Base-by-base conservation (phyloP, 2,113 vertebrate genomes). In the Opisthocomus hoazin region DNA sequence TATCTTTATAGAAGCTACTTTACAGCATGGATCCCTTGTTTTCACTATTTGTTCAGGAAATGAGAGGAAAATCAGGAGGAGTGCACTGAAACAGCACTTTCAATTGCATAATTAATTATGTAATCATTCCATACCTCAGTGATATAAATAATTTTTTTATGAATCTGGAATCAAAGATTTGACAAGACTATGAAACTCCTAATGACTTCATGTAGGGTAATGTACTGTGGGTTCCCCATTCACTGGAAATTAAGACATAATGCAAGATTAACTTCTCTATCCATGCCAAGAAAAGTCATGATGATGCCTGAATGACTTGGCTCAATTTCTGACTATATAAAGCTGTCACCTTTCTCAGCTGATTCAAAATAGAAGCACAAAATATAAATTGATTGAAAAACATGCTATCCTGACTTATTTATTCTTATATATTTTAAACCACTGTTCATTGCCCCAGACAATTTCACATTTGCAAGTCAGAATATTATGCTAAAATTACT, bases 1-100 rank as follows among this genome's bases (percentile, higher is more conserved):
- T 90, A 87, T 92, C 94, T 90, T 94, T 93, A 92, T 66, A 97
- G 82, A 93, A 56, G 75, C 45, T 92, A 29, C 90, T 95, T 94
- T 96, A 94, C 15, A 82, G 41, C 91, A 63, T 6, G 36, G 64
- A 94, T 94, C 21, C n/a, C 39, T 94, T 70, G 39, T 57, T 84
- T 87, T 82, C 56, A 51, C 69, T 75, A n/a, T 91, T 76, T 93
- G 89, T 85, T 91, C 56, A 48, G 66, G 74, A 94, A 79, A 66
- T 46, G 10, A 86, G 12, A 82, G 15, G 29, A 63, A 90, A 93
- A 83, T 70, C 54, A 73, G 50, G 85, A 57, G 17, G 14, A 46
- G 23, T 45, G 9, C 34, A 30, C 11, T 32, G 74, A 81, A 87
- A 83, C 14, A 87, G 19, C 8, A 51, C n/a, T 74, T 94, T 56